These are phyloP conservation scores for Protaetia brevitarsis DNA, from an alignment of 1,140 invertebrate genomes.

Conservation along the genomic window DNA sequence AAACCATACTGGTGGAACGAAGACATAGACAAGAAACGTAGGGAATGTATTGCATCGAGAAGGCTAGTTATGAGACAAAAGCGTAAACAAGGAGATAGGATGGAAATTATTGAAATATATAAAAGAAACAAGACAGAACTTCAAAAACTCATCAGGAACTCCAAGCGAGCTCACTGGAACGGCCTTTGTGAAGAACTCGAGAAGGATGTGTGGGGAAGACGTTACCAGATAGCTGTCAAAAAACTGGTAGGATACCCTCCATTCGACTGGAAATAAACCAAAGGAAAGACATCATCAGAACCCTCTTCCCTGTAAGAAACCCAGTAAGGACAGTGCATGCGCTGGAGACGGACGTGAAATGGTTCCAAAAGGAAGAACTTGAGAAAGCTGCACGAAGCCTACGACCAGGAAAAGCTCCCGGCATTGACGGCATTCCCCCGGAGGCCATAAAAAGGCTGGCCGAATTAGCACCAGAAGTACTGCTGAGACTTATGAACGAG, in stretches of 20 bases:
- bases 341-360: not conserved
- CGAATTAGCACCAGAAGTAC: not conserved
- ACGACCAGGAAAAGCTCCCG: not conserved
- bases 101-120: conserved; percentile 1
- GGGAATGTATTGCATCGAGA: not conserved
- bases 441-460: not conserved
- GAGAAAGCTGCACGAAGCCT: not conserved
- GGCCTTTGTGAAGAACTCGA: conserved; percentile 13
- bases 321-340: not conserved
- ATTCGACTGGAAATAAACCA: not conserved
- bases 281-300: not conserved
- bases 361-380: not conserved
- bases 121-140: conserved; percentile 2
- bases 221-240: conserved; percentile 11
- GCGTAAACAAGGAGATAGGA: not conserved
- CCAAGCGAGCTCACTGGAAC: conserved; percentile 15
- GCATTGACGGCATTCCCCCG: not conserved
- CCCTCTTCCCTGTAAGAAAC: not conserved
- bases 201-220: conserved; percentile 18
- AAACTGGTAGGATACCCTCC: not conserved
- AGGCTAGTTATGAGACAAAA: not conserved
- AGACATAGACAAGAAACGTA: not conserved
- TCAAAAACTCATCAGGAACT: conserved; percentile 8
- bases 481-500: not conserved
- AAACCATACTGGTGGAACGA: conserved; percentile 21